Base-by-base conservation (phyloP, 2,888 invertebrate genomes). In the Laspeyria flexula region DNA sequence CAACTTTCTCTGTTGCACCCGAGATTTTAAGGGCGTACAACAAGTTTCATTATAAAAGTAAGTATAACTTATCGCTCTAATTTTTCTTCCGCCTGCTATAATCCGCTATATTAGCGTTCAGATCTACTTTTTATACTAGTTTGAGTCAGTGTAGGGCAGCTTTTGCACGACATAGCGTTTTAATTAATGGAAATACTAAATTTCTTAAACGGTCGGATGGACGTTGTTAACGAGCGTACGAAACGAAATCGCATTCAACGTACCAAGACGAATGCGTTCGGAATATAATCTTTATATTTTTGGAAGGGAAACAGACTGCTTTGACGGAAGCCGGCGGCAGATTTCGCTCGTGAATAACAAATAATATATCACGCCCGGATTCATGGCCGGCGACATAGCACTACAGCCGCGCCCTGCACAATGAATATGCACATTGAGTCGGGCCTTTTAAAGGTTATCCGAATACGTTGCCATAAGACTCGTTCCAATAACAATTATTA, bases 341-440 rank as follows among this genome's bases (percentile, higher is more conserved):
- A 85, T 85, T 85, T 86, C 78, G 79, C 72, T 72, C 64, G 78
- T 79, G 84, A 83, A 85, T 86, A 83, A 82, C 78, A 85, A 69
- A 70, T 71, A 57, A 85, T 79, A 81, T 72, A 79, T 79, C 73
- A 77, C 63, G 76, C 72, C 64, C 70, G 68, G 70, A 72, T 82
- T 87, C 89, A 89, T 70, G 88, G 90, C 65, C 86, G 82, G 55
- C 76, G 61, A 52, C 64, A 61, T 57, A 60, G 61, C 60, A 25
- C 51, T 65, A 61, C 58, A 60, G 61, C 60, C 60, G 71, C 71
- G 61, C 70, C 72, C 66, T 69, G 65, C 68, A 68, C 72, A 73
- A 73, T 74, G 72, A 77, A 67, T 61, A 67, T 61, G 59, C 61
- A 60, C 50, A 59, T 48, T 69, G 61, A 65, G 70, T 72, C 73